These are phyloP conservation scores for Cyrtodaria siliqua DNA, from an alignment of 2,888 invertebrate species.

Conservation along the genomic window DNA sequence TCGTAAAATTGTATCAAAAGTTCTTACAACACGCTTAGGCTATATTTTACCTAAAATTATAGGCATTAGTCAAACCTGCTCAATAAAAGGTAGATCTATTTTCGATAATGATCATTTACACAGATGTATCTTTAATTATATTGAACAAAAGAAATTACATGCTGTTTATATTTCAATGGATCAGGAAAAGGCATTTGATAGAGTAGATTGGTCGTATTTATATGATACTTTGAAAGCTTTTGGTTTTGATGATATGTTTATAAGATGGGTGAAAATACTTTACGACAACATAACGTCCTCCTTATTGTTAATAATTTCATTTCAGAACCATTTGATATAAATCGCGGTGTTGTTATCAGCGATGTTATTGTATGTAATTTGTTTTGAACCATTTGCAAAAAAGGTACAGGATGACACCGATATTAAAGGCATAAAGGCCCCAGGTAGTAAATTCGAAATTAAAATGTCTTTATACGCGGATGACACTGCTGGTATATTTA, in stretches of 20 bases:
- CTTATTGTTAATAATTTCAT: conserved; percentile 43
- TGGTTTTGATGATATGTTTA: conserved; percentile 60
- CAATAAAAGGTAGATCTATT: conserved; percentile 62
- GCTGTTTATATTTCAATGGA: conserved; percentile 62
- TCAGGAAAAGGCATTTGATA: conserved; percentile 70
- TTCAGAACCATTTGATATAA: conserved; percentile 36
- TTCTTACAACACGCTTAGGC: conserved; percentile 53
- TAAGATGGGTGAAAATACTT: conserved; percentile 62
- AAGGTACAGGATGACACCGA: conserved; percentile 23
- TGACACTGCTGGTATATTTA: conserved; percentile 30
- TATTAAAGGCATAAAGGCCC: conserved; percentile 33
- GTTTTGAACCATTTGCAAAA: conserved; percentile 39
- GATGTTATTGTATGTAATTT: conserved; percentile 35
- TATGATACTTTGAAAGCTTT: conserved; percentile 53
- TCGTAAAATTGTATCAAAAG: conserved; percentile 66
- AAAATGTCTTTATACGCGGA: conserved; percentile 41
- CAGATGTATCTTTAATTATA: conserved; percentile 57
- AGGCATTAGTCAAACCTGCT: conserved; percentile 61
- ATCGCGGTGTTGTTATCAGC: conserved; percentile 42
- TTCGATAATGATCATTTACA: conserved; percentile 64
- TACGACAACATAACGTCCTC: conserved; percentile 53
- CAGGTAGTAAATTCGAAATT: conserved; percentile 20
- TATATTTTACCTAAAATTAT: conserved; percentile 49
- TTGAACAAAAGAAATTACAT: conserved; percentile 50
- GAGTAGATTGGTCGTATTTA: conserved; percentile 63